A percentile compares a stretch with the other conserved stretches of the same genome.
Conservation (phyloP, 2,888 invertebrate species). For the Agrilus cyanescens region DNA sequence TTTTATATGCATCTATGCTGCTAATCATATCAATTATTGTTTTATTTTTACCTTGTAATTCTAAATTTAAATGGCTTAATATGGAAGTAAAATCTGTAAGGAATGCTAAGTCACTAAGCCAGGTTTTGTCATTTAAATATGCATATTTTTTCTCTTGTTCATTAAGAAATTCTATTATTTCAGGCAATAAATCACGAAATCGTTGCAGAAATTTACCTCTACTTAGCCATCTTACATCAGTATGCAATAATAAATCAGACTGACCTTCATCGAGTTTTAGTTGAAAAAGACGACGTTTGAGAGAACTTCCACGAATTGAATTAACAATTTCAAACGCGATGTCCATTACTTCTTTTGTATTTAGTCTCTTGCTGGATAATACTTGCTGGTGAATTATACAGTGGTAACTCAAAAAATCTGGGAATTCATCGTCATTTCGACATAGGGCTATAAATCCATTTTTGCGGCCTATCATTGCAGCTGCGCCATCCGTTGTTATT, state of each 20-base stretch:
- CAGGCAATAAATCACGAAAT: slow-evolving; percentile 4
- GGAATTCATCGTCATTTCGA: too few relatives aligned
- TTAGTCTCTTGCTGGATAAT: too few relatives aligned
- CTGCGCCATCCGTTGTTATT: slow-evolving; percentile 13
- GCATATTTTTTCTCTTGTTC: slow-evolving; percentile 3
- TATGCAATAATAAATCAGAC: slow-evolving; percentile 5
- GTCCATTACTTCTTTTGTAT: too few relatives aligned
- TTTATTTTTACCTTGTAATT: slow-evolving; percentile 13
- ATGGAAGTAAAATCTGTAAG: slow-evolving; percentile 8
- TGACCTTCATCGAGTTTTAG: slow-evolving; percentile 2
- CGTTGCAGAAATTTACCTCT: slow-evolving; percentile 4
- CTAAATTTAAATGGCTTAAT: slow-evolving; percentile 12
- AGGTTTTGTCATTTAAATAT: slow-evolving; percentile 1
- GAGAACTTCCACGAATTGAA: too few relatives aligned
- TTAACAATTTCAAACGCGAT: too few relatives aligned
- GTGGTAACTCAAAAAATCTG: slow-evolving; percentile 10
- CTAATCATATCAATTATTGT: slow-evolving; percentile 12
- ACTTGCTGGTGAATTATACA: slow-evolving; percentile 8
- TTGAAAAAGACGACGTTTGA: slow-evolving; percentile 5
- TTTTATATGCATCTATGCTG: slow-evolving; percentile 5
- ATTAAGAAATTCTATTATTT: slow-evolving; percentile 6
- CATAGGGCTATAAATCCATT: too few relatives aligned
- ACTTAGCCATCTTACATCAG: slow-evolving; percentile 7
- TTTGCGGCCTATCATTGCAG: slow-evolving; percentile 8
- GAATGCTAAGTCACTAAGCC: slow-evolving; percentile 10